Evolutionary conservation across 2,888 invertebrate genomes (phyloP), one percentile per base, ranked within the genome.

Genomic region (Microctonus brassicae): DNA sequence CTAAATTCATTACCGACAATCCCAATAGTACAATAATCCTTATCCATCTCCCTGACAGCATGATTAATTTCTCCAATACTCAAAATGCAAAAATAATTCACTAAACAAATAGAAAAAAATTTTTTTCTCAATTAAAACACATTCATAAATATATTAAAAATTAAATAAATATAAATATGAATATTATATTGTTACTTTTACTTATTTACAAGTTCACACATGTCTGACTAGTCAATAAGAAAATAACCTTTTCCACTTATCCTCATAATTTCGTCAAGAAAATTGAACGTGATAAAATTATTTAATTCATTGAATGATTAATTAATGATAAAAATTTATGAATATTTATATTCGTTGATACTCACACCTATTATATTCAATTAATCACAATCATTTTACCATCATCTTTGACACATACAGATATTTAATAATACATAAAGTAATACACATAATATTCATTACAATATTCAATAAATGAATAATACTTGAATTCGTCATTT

Each of bases 1-100:
- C 79, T 75, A 74, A 75, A 70, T 75, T 73, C 61, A 74, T 80
- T 80, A 81, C 77, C 76, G 79, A 76, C 77, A 84, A 76, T 71
- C 80, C 69, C 62, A 62, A 1, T 33, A 82, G 63, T 68, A 76
- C 73, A 69, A 77, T 76, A 71, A 75, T 82, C 65, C 70, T 57
- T 39, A 47, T 64, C 33, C 57, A 64, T 17, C 9, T 17, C 17
- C 39, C 3, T n/a, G 20, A 29, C 47, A 33, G 58, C 70, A 70
- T 70, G 58, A 33, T 58, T 39, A 47, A 47, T 47, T 3, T n/a
- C 7, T 5, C 47, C n/a, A 47, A 47, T 17, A 7, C 4, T n/a
- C 3, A 7, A 6, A 17, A 2, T 17, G 5, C 9, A 17, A 5
- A 7, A n/a, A 20, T 47, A 47, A 47, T 17, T 17, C 3, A 1